Base-by-base conservation (phyloP, 2,113 vertebrate genomes). In the Arizona elegans region DNA sequence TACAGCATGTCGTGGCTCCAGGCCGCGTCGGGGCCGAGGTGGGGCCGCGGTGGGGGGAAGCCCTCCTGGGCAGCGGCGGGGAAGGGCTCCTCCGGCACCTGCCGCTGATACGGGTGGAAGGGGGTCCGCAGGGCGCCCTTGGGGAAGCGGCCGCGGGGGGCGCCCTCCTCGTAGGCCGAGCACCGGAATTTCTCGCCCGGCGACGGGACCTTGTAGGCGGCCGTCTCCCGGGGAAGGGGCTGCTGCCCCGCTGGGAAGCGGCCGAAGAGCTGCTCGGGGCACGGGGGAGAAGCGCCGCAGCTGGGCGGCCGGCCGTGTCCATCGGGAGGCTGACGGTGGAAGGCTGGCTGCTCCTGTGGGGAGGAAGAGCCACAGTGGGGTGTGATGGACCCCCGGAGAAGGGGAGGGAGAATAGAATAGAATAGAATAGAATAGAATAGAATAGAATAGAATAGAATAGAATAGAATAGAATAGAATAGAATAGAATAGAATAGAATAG, bases 21-120 rank as follows among this genome's bases (percentile, higher is more conserved):
- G 1, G 97, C 88, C 0, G 96, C 94, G 17, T 98, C 98, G 0
- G 94, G n/a, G 0, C 97, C 94, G 89, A 98, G 96, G 29, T 94
- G 95, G 0, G 98, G 97, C 43, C 97, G 92, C 47, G 96, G 94
- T 3, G 93, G 88, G 24, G 95, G 86, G 58, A 0, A 98, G 96
- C 95, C 93, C 6, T 97, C 97, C 24, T 97, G 94, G 2, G 97
- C 94, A 89, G 97, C 95, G 0, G 97, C 92, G 95, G 97, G 97
- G 94, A 98, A 98, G 26, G 98, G 93, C 75, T 99, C 98, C 81
- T 98, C 97, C 0, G 98, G 98, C 96, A 98, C 97, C 94, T 98
- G 99, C 91, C 97, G 97, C 88, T 97, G 98, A 96, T 99, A 99
- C 0, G 98, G 98, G 93, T 99, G 98, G 95, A 98, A 99, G 23